Evolutionary conservation across 2,797 vertebrate genomes (phyloP).

Genomic region (Rhabdophis nuchalis): DNA sequence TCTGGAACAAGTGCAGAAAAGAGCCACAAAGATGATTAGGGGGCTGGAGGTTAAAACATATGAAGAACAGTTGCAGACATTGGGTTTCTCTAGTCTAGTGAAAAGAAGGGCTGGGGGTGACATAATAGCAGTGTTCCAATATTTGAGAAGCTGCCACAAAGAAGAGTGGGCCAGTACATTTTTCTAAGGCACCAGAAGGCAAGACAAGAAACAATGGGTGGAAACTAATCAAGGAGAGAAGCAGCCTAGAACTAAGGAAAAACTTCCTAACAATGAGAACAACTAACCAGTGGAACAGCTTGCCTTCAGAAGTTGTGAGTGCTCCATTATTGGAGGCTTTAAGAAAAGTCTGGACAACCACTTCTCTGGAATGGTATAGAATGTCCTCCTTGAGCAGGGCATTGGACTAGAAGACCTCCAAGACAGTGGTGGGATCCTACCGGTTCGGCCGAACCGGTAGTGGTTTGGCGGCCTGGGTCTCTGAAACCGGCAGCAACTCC

Average conservation of each 20-base stretch:
- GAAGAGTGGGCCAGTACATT: not conserved
- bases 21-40: not conserved
- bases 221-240: not conserved
- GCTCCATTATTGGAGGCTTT: not conserved
- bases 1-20: not conserved
- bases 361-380: not conserved
- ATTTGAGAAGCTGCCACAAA: not conserved
- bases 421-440: not conserved
- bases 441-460: too few relatives aligned
- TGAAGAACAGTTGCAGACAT: not conserved
- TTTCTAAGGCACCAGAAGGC: not conserved
- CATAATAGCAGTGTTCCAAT: not conserved
- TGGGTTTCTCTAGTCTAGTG: not conserved
- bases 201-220: not conserved
- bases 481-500: too few relatives aligned
- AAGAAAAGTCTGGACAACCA: not conserved
- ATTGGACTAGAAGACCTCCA: not conserved
- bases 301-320: not conserved
- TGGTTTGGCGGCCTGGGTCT: too few relatives aligned
- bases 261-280: not conserved
- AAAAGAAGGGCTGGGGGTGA: not conserved
- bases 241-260: not conserved
- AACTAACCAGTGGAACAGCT: not conserved
- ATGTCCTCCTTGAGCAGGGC: not conserved
- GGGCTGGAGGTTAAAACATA: not conserved